Percentiles rank a stretch among this genome's conserved stretches.
Evolutionary conservation across 2,797 vertebrate species (phyloP).

Genomic region (Notamacropus eugenii): DNA sequence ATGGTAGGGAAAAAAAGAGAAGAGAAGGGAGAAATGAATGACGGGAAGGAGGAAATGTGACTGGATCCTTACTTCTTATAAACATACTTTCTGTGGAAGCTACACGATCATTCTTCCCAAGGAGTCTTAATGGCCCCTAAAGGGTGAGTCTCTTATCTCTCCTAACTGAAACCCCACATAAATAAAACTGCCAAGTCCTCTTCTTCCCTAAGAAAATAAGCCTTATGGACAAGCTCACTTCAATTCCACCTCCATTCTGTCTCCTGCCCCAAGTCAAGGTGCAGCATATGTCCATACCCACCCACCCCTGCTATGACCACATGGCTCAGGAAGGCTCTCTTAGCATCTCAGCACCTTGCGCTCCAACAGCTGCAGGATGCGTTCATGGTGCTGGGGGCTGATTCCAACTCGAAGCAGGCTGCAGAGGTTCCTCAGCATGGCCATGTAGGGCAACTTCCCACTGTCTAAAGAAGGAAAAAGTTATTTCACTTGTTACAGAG

Average conservation of each 20-base stretch:
- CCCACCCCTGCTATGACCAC: not conserved
- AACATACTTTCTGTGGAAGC: not conserved
- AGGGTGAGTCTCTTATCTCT: not conserved
- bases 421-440: constrained; percentile 93
- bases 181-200: not conserved
- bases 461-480: constrained; percentile 82
- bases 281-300: not conserved
- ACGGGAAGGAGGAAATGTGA: not conserved
- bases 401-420: constrained; percentile 90
- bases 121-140: not conserved
- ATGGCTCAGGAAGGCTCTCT: not conserved
- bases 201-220: not conserved
- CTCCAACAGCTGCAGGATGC: constrained; percentile 87
- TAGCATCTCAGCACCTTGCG: constrained; percentile 66
- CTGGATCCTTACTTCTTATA: not conserved
- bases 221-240: not conserved
- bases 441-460: constrained; percentile 92
- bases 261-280: not conserved
- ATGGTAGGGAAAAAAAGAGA: not conserved
- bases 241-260: not conserved
- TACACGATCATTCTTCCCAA: constrained; percentile 29
- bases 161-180: not conserved
- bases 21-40: not conserved
- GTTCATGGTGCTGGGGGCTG: constrained; percentile 88
- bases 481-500: not conserved